phyloP scores from a whole-genome alignment of 1,140 invertebrate species.

The Anthonomus grandis region DNA sequence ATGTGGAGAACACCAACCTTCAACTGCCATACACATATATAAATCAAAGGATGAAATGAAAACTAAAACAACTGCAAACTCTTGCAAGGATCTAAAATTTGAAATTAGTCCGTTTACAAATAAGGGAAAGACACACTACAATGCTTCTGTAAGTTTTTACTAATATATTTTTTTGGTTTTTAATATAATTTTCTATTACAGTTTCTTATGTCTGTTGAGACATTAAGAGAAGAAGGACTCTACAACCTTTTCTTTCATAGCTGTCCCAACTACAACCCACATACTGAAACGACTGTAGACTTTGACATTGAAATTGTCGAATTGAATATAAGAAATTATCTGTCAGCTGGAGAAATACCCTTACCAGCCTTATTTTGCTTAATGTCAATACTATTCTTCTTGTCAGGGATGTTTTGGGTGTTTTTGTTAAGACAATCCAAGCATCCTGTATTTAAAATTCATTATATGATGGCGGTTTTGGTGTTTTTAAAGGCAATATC shows the following conservation, averaged over 20 bases:
- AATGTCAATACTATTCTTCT: constrained; percentile 86
- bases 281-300: constrained; percentile 42
- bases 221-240: constrained; percentile 79
- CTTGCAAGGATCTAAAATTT: constrained; percentile 50
- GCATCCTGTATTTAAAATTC: constrained; percentile 91
- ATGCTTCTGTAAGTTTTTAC: constrained; percentile 53
- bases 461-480: constrained; percentile 94
- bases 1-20: constrained; percentile 49
- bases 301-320: constrained; percentile 73
- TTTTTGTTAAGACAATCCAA: constrained; percentile 76
- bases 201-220: constrained; percentile 67
- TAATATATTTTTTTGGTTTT: background rate
- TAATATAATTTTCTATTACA: constrained; percentile 22
- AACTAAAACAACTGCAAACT: constrained; percentile 17
- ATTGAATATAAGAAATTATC: constrained; percentile 77
- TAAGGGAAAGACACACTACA: constrained; percentile 53
- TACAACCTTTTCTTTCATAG: constrained; percentile 97
- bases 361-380: constrained; percentile 88
- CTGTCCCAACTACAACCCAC: constrained; percentile 68
- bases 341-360: constrained; percentile 97
- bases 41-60: constrained; percentile 44
- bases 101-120: constrained; percentile 50
- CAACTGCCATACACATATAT: constrained; percentile 51
- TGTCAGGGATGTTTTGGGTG: constrained; percentile 89
- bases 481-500: constrained; percentile 92